Percentiles rank a stretch among this genome's conserved stretches.
Conservation (phyloP, 2,113 vertebrate species). For the Myiopsitta monachus region DNA sequence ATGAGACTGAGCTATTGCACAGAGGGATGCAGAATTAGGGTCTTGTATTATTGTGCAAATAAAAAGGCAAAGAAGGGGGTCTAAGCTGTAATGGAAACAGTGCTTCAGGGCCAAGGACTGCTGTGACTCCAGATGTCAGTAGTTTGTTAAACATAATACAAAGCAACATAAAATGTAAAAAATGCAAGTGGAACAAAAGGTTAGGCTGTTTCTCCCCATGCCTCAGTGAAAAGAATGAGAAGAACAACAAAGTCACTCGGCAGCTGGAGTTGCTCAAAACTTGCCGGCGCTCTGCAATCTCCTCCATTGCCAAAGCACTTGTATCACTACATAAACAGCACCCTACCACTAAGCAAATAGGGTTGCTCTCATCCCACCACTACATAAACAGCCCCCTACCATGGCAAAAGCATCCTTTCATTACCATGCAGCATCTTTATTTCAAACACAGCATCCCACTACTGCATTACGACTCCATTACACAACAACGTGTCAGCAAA, state of each 20-base stretch:
- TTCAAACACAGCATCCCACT: background rate
- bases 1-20: background rate
- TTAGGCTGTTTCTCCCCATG: slow-evolving; percentile 54
- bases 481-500: background rate
- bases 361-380: background rate
- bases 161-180: slow-evolving; percentile 26
- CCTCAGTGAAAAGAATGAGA: slow-evolving; percentile 18
- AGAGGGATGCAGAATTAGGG: background rate
- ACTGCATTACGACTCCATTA: background rate
- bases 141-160: slow-evolving; percentile 12
- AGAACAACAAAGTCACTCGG: slow-evolving; percentile 46
- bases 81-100: slow-evolving; percentile 43
- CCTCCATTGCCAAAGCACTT: background rate
- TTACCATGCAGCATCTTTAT: background rate
- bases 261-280: slow-evolving; percentile 46
- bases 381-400: slow-evolving; percentile 30
- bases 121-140: slow-evolving; percentile 62
- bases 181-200: slow-evolving; percentile 67
- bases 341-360: slow-evolving; percentile 25
- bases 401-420: background rate
- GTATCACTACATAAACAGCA: slow-evolving; percentile 17
- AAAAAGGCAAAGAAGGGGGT: background rate
- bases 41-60: background rate
- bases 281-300: background rate
- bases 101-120: slow-evolving; percentile 38